Evolutionary conservation across 1,140 invertebrate genomes (phyloP).

Genomic region (Sitobion miscanthi): DNA sequence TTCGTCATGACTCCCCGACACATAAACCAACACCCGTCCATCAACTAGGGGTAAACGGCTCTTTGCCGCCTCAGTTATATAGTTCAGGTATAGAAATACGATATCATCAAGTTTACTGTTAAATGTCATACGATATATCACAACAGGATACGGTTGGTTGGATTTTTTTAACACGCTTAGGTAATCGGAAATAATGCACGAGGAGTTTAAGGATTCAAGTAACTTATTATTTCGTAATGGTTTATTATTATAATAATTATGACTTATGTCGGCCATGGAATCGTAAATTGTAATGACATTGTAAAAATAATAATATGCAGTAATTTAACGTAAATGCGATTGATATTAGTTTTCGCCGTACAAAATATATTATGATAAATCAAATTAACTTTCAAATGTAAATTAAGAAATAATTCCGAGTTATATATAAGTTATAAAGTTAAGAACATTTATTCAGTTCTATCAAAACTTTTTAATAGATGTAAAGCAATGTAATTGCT

Average conservation of each 20-base stretch:
- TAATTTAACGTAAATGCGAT: neutral
- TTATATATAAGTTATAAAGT: neutral
- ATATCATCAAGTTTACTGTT: neutral
- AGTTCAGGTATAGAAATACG: neutral
- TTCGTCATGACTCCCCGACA: constrained; percentile 20
- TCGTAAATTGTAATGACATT: neutral
- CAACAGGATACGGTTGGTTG: neutral
- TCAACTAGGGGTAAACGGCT: neutral
- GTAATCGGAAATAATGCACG: neutral
- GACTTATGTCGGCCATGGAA: neutral
- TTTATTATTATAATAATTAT: neutral
- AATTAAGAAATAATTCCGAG: neutral
- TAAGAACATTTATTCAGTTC: neutral
- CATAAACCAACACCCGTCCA: neutral
- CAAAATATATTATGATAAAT: neutral
- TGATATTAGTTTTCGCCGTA: neutral
- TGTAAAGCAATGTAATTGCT: neutral
- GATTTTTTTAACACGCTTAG: neutral
- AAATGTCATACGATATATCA: neutral
- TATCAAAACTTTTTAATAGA: neutral
- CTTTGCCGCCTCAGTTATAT: neutral
- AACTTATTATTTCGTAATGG: neutral
- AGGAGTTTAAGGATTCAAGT: neutral
- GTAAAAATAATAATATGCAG: constrained; percentile 1
- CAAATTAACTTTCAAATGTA: neutral